Percentiles rank a stretch among this genome's conserved stretches.
phyloP scores from a whole-genome alignment of 2,113 vertebrate species.

The Mesembrinibis cayennensis region DNA sequence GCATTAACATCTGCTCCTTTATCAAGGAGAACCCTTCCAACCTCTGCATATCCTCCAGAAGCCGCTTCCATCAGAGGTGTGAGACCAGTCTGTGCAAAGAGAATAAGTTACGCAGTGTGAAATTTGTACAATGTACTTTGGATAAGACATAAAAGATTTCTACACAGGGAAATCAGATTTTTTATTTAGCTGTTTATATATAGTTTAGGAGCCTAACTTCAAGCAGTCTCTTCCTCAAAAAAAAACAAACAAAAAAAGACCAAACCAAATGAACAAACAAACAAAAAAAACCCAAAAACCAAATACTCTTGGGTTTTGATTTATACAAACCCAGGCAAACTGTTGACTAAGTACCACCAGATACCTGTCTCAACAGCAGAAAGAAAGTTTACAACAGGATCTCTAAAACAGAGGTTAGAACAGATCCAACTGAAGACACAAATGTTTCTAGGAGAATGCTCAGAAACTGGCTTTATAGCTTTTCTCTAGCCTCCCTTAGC shows the following conservation, averaged over 20 bases:
- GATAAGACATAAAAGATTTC: neutral
- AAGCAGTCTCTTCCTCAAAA: neutral
- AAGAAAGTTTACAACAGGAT: neutral
- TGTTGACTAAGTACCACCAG: slow-evolving; percentile 3
- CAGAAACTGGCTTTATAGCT: neutral
- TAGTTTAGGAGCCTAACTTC: neutral
- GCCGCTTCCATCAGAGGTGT: slow-evolving; percentile 98
- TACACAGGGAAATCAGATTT: neutral
- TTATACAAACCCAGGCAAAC: slow-evolving; percentile 20
- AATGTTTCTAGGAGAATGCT: neutral
- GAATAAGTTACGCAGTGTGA: neutral
- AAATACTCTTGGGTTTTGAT: neutral
- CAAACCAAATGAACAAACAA: neutral
- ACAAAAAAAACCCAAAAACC: neutral
- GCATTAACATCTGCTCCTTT: slow-evolving; percentile 98
- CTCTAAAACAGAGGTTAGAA: neutral
- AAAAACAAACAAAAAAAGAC: neutral
- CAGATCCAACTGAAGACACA: slow-evolving; percentile 8
- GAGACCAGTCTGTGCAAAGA: slow-evolving; percentile 87
- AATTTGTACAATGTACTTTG: neutral
- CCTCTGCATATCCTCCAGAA: slow-evolving; percentile 97
- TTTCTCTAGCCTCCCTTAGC: slow-evolving; percentile 1
- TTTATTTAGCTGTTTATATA: neutral
- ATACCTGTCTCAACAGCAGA: slow-evolving; percentile 14
- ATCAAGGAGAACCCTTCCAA: slow-evolving; percentile 96